Evolutionary conservation across 2,797 vertebrate species (phyloP), one percentile per base, ranked within the genome.

Genomic region (Calcarius lapponicus): DNA sequence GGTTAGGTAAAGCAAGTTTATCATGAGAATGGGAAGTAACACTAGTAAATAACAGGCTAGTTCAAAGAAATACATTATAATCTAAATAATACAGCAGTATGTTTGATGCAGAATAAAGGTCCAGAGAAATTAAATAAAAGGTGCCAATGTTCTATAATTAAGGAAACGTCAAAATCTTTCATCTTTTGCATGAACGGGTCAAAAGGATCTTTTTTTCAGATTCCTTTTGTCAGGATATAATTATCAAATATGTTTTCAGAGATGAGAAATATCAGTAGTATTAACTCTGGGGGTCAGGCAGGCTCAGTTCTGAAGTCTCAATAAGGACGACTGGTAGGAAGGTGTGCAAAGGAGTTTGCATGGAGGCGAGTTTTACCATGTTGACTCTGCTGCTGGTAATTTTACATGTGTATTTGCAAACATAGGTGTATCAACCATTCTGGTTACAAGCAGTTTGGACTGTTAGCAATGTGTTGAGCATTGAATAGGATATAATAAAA

Each of bases 391-490:
- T 72, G 11, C 17, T 43, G 53, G 40, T 20, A 42, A 45, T 48
- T 80, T 71, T 11, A 15, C 22, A 15, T 3, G 8, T 32, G 13
- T 15, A 14, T 71, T 56, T 60, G 26, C 29, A 64, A 66, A 47
- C 2, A 19, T 1, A 4, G 1, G 5, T 58, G 20, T 28, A 42
- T 28, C 0, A 3, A 16, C 36, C 36, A 9, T 42, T 66, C 16
- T 26, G 4, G 13, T 50, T 47, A 42, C 3, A 38, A 36, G 11
- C 18, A 54, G 9, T 36, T 50, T 50, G 12, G 29, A n/a, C 24
- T 34, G 13, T 8, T 57, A 45, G 24, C 11, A 45, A 7, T 8
- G 24, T 38, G 43, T 7, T 38, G 29, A 64, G 17, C 3, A 2
- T 13, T 45, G 13, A 31, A 45, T 4, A 16, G 25, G 20, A 45